phyloP scores from a whole-genome alignment of 2,113 vertebrate species.

The Elachura formosa region DNA sequence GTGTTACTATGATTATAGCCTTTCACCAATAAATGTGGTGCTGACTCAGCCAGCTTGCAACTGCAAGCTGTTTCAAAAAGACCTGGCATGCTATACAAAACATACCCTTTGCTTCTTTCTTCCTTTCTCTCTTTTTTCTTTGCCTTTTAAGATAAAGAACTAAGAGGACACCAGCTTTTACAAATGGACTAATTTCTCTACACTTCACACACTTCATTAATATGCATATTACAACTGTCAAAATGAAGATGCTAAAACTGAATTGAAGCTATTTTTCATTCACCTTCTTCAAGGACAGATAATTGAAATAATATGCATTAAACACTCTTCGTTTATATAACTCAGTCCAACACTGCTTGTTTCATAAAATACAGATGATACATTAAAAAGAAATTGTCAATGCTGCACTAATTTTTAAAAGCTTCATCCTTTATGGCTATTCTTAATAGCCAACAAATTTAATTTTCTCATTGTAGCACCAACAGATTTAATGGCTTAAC shows the following conservation, averaged over 20 bases:
- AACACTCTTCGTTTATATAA: background rate
- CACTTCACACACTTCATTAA: background rate
- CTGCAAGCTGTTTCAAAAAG: background rate
- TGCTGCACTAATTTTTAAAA: background rate
- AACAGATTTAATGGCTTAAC: background rate
- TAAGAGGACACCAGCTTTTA: background rate
- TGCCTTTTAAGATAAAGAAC: background rate
- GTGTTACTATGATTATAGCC: background rate
- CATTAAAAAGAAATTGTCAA: background rate
- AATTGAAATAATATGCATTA: conserved; percentile 13
- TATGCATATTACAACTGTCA: background rate
- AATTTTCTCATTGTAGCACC: background rate
- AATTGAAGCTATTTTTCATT: conserved; percentile 6
- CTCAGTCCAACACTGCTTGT: background rate
- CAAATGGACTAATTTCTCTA: background rate
- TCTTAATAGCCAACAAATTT: background rate
- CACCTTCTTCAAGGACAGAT: conserved; percentile 33
- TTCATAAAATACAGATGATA: conserved; percentile 12
- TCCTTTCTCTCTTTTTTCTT: background rate
- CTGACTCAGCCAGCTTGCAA: background rate
- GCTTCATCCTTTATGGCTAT: background rate
- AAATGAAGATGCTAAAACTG: conserved; percentile 15
- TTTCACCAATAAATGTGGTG: background rate
- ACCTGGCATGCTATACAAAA: background rate
- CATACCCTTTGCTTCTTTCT: background rate